These are phyloP conservation scores for Neodon shergylaensis DNA, from an alignment of 2,113 vertebrate genomes.

Conservation along the genomic window DNA sequence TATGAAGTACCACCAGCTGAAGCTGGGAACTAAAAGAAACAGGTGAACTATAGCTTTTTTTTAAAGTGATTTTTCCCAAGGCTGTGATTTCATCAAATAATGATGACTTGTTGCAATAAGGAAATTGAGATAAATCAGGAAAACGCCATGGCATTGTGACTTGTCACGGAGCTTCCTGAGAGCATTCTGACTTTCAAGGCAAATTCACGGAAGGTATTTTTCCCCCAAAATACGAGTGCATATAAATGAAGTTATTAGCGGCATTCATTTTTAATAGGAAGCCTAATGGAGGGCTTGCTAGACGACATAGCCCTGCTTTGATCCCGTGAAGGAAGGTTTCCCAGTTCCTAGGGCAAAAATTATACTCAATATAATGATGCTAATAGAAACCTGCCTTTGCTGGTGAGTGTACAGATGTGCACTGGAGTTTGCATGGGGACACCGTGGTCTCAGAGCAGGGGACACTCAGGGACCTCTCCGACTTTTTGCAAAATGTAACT, in stretches of 20 bases:
- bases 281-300: constrained; percentile 61
- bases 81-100: constrained; percentile 63
- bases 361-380: neutral
- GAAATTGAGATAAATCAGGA: constrained; percentile 39
- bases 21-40: constrained; percentile 54
- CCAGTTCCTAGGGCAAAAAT: constrained; percentile 51
- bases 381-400: neutral
- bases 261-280: constrained; percentile 75
- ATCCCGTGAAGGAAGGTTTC: constrained; percentile 60
- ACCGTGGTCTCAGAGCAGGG: fast-evolving
- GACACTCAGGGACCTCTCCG: neutral
- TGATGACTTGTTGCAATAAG: constrained; percentile 49
- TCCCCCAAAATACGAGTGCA: constrained; percentile 65
- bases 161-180: constrained; percentile 51
- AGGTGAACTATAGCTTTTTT: neutral
- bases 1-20: constrained; percentile 59
- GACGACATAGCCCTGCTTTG: constrained; percentile 57
- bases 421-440: fast-evolving
- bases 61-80: constrained; percentile 39
- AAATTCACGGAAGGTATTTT: constrained; percentile 59
- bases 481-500: neutral
- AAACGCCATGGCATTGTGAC: constrained; percentile 48
- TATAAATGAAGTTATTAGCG: constrained; percentile 71
- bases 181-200: constrained; percentile 68
- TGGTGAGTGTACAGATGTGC: neutral